Evolutionary conservation across 2,888 invertebrate genomes (phyloP), one percentile per base, ranked within the genome.

Genomic region (Acanthosepion pharaonis): DNA sequence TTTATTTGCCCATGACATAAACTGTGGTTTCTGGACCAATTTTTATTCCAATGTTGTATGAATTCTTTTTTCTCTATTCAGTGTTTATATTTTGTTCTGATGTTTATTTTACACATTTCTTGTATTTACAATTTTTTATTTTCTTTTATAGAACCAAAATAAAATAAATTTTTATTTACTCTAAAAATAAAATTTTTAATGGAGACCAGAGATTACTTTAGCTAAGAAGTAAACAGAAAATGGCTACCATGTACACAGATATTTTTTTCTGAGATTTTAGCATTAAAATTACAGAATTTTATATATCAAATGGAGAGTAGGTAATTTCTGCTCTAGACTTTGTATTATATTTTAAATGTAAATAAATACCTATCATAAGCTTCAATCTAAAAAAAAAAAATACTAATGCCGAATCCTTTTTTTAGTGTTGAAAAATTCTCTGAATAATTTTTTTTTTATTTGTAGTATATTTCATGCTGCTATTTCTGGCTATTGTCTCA

Each of bases 21-120:
- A 78, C 78, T 78, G n/a, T 78, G 78, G n/a, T 78, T 78, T 78
- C 33, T 78, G 78, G 78, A 78, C 78, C 78, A 78, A 78, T 78
- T 78, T 78, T 78, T n/a, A n/a, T 78, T 78, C 33, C n/a, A n/a
- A 78, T 33, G 78, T 78, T 78, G n/a, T 78, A 78, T 78, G 33
- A 33, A 78, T 11, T 78, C 42, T 42, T 78, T 78, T 78, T 78
- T 78, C n/a, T 78, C n/a, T 33, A 78, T 33, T 78, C 78, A n/a
- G 78, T 78, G 78, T 78, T 78, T 78, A 78, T 78, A 78, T n/a
- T 78, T 78, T 78, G 78, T 78, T 78, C 18, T 15, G 33, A 78
- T 78, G 78, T 78, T 78, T 78, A n/a, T n/a, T 78, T 78, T 78
- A 33, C n/a, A 78, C n/a, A 78, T 78, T 59, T n/a, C 78, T 11